Evolutionary conservation across 2,888 invertebrate genomes (phyloP).

Genomic region (Erynnis tages): DNA sequence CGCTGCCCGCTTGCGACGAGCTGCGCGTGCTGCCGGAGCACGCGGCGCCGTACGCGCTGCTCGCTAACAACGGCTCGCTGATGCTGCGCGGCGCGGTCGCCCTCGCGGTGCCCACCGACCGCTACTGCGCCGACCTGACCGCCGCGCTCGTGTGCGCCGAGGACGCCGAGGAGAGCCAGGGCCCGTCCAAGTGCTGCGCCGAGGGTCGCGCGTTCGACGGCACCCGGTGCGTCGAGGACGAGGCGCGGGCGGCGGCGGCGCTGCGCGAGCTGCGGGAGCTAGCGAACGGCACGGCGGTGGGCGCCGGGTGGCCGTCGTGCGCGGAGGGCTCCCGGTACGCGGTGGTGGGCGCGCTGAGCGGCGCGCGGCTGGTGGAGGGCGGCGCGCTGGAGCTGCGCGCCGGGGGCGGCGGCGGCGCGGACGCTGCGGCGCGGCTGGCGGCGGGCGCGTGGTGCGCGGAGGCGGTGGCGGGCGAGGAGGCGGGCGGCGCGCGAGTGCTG

Average conservation of each 20-base stretch:
- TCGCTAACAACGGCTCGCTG: constrained; percentile 85
- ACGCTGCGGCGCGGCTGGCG: constrained; percentile 55
- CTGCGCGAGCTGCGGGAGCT: constrained; percentile 52
- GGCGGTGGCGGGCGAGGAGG: constrained; percentile 64
- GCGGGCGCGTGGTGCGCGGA: constrained; percentile 75
- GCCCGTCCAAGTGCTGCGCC: constrained; percentile 86
- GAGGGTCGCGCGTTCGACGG: constrained; percentile 82
- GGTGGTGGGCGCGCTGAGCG: constrained; percentile 80
- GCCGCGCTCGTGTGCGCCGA: constrained; percentile 84
- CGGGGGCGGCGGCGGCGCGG: constrained; percentile 49
- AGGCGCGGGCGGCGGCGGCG: constrained; percentile 50
- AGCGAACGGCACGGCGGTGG: constrained; percentile 59
- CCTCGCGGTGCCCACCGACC: constrained; percentile 71
- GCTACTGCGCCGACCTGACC: constrained; percentile 86
- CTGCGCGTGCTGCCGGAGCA: constrained; percentile 62
- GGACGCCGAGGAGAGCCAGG: constrained; percentile 57
- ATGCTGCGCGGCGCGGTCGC: constrained; percentile 69
- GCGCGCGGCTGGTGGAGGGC: constrained; percentile 73
- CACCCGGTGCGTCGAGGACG: constrained; percentile 68
- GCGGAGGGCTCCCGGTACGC: constrained; percentile 72
- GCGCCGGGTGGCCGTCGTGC: constrained; percentile 81
- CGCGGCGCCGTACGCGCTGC: constrained; percentile 71
- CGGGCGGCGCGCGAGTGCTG: constrained; percentile 49
- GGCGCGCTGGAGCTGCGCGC: constrained; percentile 78
- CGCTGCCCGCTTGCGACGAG: constrained; percentile 54